Percentiles rank a stretch among this genome's conserved stretches.
phyloP scores from a whole-genome alignment of 1,140 invertebrate species.

The Chionoecetes opilio region DNA sequence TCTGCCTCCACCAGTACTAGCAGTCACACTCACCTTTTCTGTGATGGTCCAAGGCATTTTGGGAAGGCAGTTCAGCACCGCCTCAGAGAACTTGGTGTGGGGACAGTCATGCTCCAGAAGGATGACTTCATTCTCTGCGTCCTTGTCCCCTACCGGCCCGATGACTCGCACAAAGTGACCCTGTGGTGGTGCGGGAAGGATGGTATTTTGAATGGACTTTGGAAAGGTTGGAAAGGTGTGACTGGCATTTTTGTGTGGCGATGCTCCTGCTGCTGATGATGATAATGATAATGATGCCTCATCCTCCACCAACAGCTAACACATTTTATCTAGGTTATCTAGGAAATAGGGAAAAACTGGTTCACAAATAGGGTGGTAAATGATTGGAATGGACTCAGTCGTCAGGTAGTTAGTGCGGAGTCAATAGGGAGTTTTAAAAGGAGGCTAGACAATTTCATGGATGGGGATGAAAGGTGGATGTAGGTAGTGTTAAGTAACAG shows the following conservation, averaged over 20 bases:
- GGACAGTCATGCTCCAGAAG: conserved; percentile 98
- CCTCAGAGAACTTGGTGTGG: conserved; percentile 96
- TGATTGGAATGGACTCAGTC: no score
- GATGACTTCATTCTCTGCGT: conserved; percentile 96
- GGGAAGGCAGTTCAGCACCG: conserved; percentile 96
- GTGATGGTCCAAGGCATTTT: conserved; percentile 95
- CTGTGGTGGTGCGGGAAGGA: conserved; percentile 82
- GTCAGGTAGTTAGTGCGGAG: no score
- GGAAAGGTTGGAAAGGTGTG: not conserved
- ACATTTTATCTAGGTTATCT: not conserved
- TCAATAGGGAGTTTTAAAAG: no score
- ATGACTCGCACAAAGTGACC: conserved; percentile 95
- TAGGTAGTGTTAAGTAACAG: no score
- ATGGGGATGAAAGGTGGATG: no score
- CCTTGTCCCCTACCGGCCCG: conserved; percentile 92
- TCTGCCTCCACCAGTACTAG: no score
- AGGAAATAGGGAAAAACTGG: no score
- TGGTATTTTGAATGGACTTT: conserved; percentile 56
- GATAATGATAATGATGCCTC: not conserved
- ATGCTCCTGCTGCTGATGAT: not conserved
- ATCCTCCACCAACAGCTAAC: not conserved
- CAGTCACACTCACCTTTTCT: conserved; percentile 86
- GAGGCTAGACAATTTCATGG: no score
- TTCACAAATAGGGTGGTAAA: no score
- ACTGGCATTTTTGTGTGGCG: not conserved